Evolutionary conservation across 2,797 vertebrate genomes (phyloP).

Genomic region (Podargus strigoides): DNA sequence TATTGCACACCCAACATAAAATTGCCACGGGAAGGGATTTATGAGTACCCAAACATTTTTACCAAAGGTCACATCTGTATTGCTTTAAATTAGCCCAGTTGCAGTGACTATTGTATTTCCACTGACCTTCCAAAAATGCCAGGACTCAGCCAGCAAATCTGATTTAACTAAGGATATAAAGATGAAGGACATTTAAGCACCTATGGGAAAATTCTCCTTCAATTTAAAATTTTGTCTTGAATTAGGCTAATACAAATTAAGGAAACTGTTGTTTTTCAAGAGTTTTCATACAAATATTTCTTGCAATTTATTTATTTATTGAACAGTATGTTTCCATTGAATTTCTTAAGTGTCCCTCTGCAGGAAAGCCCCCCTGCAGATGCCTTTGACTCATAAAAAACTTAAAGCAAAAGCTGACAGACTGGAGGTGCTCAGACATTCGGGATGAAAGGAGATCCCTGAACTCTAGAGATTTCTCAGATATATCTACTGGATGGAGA

Average conservation of each 20-base stretch:
- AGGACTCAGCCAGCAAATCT: not conserved
- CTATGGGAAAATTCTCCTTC: not conserved
- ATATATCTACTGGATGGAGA: not conserved
- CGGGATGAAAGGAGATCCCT: not conserved
- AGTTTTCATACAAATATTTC: not conserved
- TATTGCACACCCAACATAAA: not conserved
- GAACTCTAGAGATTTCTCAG: not conserved
- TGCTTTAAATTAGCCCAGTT: not conserved
- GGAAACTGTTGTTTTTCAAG: not conserved
- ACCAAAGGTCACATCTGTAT: not conserved
- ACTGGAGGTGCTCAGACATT: not conserved
- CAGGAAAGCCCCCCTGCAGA: not conserved
- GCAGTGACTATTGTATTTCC: not conserved
- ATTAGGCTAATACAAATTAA: not conserved
- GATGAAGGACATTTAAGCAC: not conserved
- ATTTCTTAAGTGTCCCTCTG: not conserved
- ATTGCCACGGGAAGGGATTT: not conserved
- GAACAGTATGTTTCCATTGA: not conserved
- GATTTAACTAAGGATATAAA: not conserved
- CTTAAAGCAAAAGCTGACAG: not conserved
- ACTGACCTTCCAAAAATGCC: not conserved
- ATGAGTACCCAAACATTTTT: not conserved
- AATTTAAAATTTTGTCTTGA: not conserved
- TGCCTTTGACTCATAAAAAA: not conserved
- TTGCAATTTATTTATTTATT: not conserved